These are phyloP conservation scores for Atlantisia rogersi DNA, from an alignment of 2,113 vertebrate species.

Conservation along the genomic window DNA sequence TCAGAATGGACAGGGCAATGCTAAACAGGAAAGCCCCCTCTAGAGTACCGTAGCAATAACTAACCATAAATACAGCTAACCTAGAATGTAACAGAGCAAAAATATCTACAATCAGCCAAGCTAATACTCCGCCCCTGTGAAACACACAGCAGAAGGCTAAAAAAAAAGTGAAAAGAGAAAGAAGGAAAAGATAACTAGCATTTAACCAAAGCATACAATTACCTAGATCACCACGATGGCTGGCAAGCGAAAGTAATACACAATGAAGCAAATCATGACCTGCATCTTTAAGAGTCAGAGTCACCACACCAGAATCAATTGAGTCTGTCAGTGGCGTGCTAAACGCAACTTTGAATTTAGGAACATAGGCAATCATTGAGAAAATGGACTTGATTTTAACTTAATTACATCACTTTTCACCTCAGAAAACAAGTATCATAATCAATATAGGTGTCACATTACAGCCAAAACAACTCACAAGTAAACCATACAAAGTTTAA, in stretches of 20 bases:
- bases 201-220: neutral
- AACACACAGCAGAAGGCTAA: neutral
- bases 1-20: neutral
- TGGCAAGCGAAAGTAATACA: neutral
- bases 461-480: neutral
- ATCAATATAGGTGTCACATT: neutral
- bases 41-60: neutral
- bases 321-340: neutral
- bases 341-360: neutral
- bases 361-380: neutral
- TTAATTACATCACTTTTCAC: neutral
- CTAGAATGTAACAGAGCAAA: neutral
- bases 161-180: neutral
- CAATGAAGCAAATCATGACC: neutral
- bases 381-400: neutral
- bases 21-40: neutral
- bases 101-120: neutral
- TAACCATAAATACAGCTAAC: neutral
- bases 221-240: neutral
- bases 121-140: neutral
- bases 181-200: neutral
- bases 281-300: neutral
- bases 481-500: fast-evolving
- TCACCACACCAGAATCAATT: neutral
- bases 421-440: neutral